Base-by-base conservation (phyloP, 2,113 vertebrate genomes). In the Brevimyrus niger region DNA sequence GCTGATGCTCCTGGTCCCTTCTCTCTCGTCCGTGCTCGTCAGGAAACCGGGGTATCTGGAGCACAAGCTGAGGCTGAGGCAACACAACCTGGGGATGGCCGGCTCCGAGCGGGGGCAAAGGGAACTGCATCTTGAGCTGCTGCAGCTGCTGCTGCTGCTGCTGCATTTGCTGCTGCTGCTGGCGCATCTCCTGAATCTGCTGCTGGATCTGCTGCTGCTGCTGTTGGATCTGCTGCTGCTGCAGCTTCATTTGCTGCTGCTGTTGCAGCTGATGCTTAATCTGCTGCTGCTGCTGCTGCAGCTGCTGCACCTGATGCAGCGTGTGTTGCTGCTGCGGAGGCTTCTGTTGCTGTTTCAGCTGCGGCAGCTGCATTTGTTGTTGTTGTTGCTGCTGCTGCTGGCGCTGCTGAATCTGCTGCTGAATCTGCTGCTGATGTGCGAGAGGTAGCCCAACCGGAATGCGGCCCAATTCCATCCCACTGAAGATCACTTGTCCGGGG, bases 401-500 rank as follows among this genome's bases (percentile, higher is more conserved):
- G 93, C 7, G 42, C n/a, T 89, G 76, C 85, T 94, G 94, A 90
- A 92, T 90, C 76, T 94, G 94, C 17, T 89, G 69, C 85, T 94
- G 94, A 90, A 92, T 90, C 80, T 94, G 94, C 17, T 94, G 94
- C 0, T 92, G 91, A 84, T 44, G 95, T n/a, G 95, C 95, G 2
- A 95, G 95, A 89, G 95, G 96, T 7, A 97, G 94, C 0, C 92
- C 95, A 3, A 95, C 96, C 2, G 97, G 76, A 4, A 97, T 83
- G 0, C 97, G 97, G 82, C 95, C 92, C 94, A 97, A 94, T 87
- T 99, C 97, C 89, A 97, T 83, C 58, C 96, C 95, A 17, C 96
- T 93, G 90, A 98, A 97, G 90, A 97, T 97, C 85, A 96, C 96
- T 91, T 98, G 96, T 21, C 97, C 97, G 0, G 97, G 96, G 88